phyloP scores from a whole-genome alignment of 2,797 vertebrate genomes.

The Melopsittacus undulatus region DNA sequence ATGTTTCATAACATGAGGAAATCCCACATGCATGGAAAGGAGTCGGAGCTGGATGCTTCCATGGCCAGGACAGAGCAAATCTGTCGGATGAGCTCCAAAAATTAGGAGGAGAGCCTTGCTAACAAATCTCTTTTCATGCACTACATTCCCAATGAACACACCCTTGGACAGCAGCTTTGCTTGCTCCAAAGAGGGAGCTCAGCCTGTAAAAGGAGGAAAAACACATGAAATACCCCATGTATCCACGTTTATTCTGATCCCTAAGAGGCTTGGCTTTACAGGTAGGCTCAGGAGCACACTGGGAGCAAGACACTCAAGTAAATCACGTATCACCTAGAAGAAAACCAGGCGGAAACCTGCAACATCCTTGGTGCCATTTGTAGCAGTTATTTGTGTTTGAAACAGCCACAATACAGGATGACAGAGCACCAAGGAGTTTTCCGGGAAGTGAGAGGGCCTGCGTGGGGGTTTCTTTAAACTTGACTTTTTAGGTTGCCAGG shows the following conservation, averaged over 20 bases:
- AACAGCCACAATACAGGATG: background rate
- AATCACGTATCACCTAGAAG: background rate
- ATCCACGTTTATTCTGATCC: background rate
- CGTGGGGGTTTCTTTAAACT: background rate
- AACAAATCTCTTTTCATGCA: background rate
- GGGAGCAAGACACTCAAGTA: background rate
- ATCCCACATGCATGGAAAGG: background rate
- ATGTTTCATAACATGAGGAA: conserved; percentile 14
- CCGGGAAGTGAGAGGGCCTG: background rate
- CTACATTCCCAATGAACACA: background rate
- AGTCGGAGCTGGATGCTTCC: background rate
- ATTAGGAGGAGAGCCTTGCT: background rate
- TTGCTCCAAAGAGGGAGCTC: background rate
- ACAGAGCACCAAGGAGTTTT: conserved; percentile 23
- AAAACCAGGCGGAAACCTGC: background rate
- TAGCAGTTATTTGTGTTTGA: background rate
- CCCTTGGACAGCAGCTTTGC: conserved; percentile 27
- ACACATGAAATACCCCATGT: background rate
- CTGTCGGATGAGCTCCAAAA: background rate
- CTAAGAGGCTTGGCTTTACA: background rate
- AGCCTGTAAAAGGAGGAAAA: background rate
- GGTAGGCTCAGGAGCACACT: background rate
- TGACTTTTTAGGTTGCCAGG: conserved; percentile 57
- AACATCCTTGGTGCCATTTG: background rate
- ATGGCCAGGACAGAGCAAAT: background rate